Conservation (phyloP, 2,797 vertebrate species). For the Etheostoma perlongum region DNA sequence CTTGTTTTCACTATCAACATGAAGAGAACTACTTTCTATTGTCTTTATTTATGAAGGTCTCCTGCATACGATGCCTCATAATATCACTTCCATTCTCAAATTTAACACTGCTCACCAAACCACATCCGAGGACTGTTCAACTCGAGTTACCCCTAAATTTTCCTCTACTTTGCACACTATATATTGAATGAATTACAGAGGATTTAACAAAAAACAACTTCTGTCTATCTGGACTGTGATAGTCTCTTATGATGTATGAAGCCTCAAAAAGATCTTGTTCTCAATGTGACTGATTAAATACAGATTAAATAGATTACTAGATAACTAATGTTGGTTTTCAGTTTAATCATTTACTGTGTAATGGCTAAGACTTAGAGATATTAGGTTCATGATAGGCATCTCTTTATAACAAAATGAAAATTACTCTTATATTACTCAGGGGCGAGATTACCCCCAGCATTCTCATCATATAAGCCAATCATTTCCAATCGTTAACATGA, state of each 20-base stretch:
- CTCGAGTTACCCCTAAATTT: background rate
- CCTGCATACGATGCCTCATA: constrained; percentile 2
- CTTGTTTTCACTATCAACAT: background rate
- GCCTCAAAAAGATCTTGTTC: background rate
- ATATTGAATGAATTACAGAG: background rate
- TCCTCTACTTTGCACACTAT: background rate
- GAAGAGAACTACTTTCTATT: background rate
- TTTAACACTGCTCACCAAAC: background rate
- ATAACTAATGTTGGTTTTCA: background rate
- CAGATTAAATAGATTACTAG: background rate
- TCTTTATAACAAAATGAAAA: constrained; percentile 20
- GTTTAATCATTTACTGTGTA: background rate
- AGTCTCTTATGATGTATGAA: background rate
- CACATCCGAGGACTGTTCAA: background rate
- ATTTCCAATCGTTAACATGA: constrained; percentile 21
- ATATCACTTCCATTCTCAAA: background rate
- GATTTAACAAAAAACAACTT: background rate
- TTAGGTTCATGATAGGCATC: background rate
- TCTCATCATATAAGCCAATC: constrained; percentile 2
- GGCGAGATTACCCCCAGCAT: background rate
- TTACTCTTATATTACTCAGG: constrained; percentile 7
- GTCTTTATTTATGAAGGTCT: background rate
- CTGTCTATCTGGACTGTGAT: background rate
- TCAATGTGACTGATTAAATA: background rate
- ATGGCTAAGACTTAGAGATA: background rate